Conservation (phyloP, 2,113 vertebrate genomes). For the Heterochromis multidens region DNA sequence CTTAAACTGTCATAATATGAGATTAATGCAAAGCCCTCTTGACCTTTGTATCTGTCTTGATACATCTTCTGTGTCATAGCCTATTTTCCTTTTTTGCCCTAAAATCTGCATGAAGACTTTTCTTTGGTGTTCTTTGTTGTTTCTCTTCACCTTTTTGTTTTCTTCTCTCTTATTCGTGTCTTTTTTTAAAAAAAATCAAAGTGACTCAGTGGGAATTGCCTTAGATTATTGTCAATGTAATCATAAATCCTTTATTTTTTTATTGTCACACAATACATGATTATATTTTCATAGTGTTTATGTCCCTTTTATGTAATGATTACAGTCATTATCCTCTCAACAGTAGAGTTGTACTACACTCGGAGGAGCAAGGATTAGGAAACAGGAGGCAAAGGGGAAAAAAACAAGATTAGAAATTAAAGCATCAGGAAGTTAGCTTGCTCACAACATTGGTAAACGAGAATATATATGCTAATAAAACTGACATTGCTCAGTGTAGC, state of each 20-base stretch:
- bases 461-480: background rate
- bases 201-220: background rate
- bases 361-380: conserved; percentile 45
- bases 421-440: conserved; percentile 46
- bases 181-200: background rate
- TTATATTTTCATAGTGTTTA: background rate
- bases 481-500: background rate
- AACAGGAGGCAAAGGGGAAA: background rate
- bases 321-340: conserved; percentile 7
- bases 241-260: background rate
- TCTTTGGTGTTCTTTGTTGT: background rate
- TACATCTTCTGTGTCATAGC: conserved; percentile 45
- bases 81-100: background rate
- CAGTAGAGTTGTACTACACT: background rate
- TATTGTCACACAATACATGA: background rate
- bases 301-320: conserved; percentile 7
- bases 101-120: conserved; percentile 7
- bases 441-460: background rate
- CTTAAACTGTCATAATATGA: conserved; percentile 81
- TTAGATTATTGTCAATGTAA: background rate
- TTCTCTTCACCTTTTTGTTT: background rate
- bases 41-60: conserved; percentile 57
- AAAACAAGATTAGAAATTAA: conserved; percentile 49
- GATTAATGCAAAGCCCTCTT: conserved; percentile 80
- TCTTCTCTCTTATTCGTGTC: background rate